Conservation (phyloP, 2,113 vertebrate species). For the Anseranas semipalmata region DNA sequence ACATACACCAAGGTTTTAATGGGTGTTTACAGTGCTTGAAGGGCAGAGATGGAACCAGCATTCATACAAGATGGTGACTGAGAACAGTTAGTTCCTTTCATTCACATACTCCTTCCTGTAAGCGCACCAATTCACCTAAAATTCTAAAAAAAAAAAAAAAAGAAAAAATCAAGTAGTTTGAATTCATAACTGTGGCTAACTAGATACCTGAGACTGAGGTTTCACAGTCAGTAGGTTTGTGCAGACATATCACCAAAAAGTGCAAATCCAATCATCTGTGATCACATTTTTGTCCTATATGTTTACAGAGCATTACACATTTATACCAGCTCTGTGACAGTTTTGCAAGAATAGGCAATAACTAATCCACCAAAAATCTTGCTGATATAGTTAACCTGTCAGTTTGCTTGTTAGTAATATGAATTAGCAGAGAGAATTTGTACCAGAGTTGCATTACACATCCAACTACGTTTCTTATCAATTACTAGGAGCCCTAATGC, state of each 20-base stretch:
- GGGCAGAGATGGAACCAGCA: background rate
- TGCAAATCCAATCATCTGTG: background rate
- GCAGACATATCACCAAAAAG: background rate
- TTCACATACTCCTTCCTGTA: background rate
- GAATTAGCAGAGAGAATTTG: background rate
- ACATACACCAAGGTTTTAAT: background rate
- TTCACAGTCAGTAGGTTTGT: background rate
- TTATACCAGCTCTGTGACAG: background rate
- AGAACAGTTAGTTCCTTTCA: background rate
- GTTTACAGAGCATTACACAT: background rate
- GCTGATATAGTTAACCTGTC: background rate
- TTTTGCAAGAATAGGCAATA: background rate
- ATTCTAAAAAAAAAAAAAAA: background rate
- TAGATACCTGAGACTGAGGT: background rate
- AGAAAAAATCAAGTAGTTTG: background rate
- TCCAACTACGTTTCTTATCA: background rate
- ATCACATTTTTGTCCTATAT: background rate
- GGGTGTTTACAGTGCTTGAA: background rate
- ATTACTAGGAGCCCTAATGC: background rate
- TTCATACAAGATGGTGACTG: background rate
- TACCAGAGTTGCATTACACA: background rate
- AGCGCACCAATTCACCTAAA: background rate
- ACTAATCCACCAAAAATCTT: background rate
- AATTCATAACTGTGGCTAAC: background rate
- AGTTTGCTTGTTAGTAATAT: background rate